These are phyloP conservation scores for Phyllotis vaccarum DNA, from an alignment of 2,797 vertebrate genomes.

Conservation along the genomic window DNA sequence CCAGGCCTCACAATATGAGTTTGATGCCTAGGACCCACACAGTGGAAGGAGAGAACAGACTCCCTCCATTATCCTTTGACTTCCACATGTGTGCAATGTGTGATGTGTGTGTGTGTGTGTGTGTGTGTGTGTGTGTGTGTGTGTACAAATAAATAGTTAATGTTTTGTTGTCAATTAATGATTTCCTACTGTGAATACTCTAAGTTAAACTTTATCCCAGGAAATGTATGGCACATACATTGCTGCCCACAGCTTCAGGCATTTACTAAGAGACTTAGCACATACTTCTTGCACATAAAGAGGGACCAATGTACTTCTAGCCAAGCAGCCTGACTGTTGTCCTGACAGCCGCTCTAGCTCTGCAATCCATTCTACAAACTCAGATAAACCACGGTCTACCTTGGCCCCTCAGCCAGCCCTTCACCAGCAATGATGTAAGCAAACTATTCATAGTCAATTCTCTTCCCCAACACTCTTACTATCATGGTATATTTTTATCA, in stretches of 20 bases:
- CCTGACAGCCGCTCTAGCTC: background rate
- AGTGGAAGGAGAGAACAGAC: background rate
- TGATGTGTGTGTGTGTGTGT: too few species aligned
- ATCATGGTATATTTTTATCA: conserved; percentile 64
- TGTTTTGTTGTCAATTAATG: background rate
- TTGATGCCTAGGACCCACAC: background rate
- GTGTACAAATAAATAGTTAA: background rate
- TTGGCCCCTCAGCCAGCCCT: background rate
- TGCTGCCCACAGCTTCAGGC: background rate
- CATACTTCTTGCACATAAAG: background rate
- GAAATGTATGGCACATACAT: background rate
- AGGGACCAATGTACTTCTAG: background rate
- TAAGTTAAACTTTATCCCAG: background rate
- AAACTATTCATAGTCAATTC: background rate
- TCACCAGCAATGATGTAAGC: conserved; percentile 23
- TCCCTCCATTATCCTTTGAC: background rate
- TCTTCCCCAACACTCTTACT: conserved; percentile 45
- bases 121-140: too few species aligned
- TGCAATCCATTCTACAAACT: background rate
- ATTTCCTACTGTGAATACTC: background rate
- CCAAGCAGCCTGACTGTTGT: background rate
- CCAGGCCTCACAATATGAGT: background rate
- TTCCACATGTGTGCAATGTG: too few species aligned
- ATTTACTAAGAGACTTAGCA: background rate
- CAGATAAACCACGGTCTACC: conserved; percentile 33